Conservation (phyloP, 1,140 invertebrate species). For the Sycophaga agraensis region DNA sequence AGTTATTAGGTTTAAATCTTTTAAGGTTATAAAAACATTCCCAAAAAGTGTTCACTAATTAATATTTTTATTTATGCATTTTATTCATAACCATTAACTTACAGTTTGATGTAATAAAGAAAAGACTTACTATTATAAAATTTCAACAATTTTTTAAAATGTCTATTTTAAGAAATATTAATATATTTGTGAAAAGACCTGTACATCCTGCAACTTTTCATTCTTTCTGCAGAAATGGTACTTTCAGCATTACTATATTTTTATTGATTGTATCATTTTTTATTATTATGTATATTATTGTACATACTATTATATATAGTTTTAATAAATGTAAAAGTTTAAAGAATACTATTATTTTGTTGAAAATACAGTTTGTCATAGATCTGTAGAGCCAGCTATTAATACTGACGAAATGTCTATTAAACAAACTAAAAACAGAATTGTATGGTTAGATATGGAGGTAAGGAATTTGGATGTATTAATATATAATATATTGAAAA, state of each 20-base stretch:
- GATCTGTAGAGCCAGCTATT: no score
- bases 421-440: conserved; percentile 18
- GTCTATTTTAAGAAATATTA: conserved; percentile 1
- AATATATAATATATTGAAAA: conserved; percentile 6
- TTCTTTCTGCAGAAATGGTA: conserved; percentile 14
- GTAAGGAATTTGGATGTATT: conserved; percentile 40
- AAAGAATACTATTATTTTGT: not conserved
- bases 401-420: not conserved
- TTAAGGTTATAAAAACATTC: no score
- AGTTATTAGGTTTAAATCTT: no score
- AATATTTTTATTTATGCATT: no score
- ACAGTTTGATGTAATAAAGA: no score
- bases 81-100: no score
- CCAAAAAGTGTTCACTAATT: no score
- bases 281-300: not conserved
- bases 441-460: conserved; percentile 49
- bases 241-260: not conserved
- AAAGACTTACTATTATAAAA: no score
- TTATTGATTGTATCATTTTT: not conserved
- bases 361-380: not conserved
- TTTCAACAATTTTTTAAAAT: not conserved
- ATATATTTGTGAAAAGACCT: conserved; percentile 8
- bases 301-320: not conserved
- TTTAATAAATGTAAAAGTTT: not conserved
- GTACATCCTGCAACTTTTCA: not conserved